Percentiles rank a stretch among this genome's conserved stretches.
phyloP scores from a whole-genome alignment of 92 coral and sea anemone genomes.

The Palythoa grandis region DNA sequence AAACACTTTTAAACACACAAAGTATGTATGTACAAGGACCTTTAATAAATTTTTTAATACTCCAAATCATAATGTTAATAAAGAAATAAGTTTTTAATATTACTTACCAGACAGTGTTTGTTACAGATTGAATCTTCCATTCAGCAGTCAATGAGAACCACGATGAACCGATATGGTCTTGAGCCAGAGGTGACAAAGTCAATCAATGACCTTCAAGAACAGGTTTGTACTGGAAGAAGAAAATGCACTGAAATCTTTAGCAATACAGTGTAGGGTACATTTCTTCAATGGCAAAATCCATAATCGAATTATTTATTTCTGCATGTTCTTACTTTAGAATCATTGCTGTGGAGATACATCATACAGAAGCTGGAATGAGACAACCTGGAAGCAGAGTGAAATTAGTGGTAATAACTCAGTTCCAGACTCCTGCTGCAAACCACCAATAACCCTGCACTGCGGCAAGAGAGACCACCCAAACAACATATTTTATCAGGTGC shows the following conservation, averaged over 20 bases:
- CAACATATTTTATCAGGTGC: slow-evolving; percentile 35
- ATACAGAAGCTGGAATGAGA: slow-evolving; percentile 53
- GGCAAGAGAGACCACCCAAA: slow-evolving; percentile 46
- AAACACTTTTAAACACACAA: too few relatives aligned
- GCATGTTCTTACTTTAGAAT: slow-evolving; percentile 27
- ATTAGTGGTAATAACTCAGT: slow-evolving; percentile 41
- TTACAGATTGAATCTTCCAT: slow-evolving; percentile 56
- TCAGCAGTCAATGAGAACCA: slow-evolving; percentile 41
- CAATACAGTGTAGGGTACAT: not conserved
- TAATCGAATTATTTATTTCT: not conserved
- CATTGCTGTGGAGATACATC: slow-evolving; percentile 58
- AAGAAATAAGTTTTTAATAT: not conserved
- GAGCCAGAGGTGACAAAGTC: slow-evolving; percentile 78
- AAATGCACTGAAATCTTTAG: not conserved
- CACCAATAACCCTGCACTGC: slow-evolving; percentile 36
- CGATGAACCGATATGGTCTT: slow-evolving; percentile 69
- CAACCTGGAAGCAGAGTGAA: slow-evolving; percentile 48
- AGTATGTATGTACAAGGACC: too few relatives aligned
- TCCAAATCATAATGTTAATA: not conserved
- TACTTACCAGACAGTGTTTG: not conserved
- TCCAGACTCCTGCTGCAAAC: slow-evolving; percentile 64
- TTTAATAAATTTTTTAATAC: not conserved
- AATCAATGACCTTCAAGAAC: slow-evolving; percentile 78
- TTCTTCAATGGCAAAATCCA: not conserved
- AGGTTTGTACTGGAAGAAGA: slow-evolving; percentile 57